These are phyloP conservation scores for Caenorhabditis brenneri DNA, from an alignment of 1,140 invertebrate species.

Conservation along the genomic window DNA sequence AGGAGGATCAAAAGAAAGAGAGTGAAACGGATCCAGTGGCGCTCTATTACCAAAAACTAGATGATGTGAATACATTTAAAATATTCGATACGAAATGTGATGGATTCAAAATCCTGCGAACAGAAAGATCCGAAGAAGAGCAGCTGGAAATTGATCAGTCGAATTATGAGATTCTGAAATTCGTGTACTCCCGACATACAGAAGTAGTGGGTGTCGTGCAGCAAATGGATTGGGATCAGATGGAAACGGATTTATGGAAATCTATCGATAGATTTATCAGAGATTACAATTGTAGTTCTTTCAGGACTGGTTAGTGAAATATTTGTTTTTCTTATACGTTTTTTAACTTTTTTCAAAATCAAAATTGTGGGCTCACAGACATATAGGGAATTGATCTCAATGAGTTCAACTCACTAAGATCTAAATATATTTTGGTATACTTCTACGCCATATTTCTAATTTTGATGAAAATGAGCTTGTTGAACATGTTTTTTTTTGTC, in stretches of 20 bases:
- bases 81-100: background rate
- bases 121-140: background rate
- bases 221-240: background rate
- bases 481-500: background rate
- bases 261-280: no score
- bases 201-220: background rate
- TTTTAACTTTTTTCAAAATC: no score
- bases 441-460: no score
- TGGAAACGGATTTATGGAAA: background rate
- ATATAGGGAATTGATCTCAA: no score
- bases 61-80: background rate
- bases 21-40: background rate
- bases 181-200: background rate
- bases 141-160: background rate
- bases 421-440: no score
- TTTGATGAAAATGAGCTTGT: no score
- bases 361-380: no score
- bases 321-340: no score
- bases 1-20: background rate
- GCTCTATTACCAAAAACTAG: background rate
- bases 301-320: no score
- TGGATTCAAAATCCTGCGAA: background rate
- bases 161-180: background rate
- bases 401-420: no score
- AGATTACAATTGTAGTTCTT: no score